These are phyloP conservation scores for Frieseomelitta varia DNA, from an alignment of 1,140 invertebrate genomes.

Conservation along the genomic window DNA sequence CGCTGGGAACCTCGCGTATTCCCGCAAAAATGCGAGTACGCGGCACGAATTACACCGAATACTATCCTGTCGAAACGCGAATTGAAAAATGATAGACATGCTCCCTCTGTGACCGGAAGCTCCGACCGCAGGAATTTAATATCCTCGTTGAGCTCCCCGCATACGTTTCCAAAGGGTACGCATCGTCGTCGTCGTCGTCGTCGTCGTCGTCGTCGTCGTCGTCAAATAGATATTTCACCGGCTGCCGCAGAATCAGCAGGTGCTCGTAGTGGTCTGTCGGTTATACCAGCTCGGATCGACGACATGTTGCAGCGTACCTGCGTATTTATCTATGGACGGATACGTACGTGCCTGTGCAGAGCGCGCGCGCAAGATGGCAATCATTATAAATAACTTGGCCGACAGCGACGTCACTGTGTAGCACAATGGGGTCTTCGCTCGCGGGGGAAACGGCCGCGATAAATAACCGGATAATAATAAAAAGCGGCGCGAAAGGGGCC, in stretches of 20 bases:
- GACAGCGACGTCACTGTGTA: slow-evolving; percentile 52
- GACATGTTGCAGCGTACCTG: not conserved
- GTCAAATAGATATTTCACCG: slow-evolving; percentile 75
- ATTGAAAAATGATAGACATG: slow-evolving; percentile 49
- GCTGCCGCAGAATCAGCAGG: slow-evolving; percentile 72
- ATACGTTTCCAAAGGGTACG: slow-evolving; percentile 22
- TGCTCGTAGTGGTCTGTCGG: slow-evolving; percentile 51
- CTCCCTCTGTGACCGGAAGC: not conserved
- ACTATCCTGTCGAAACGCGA: slow-evolving; percentile 11
- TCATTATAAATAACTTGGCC: slow-evolving; percentile 74
- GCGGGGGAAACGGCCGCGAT: slow-evolving; percentile 68
- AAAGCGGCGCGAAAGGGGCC: slow-evolving; percentile 55
- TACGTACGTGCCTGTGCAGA: not conserved
- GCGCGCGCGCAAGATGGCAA: slow-evolving; percentile 59
- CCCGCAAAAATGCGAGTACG: not conserved
- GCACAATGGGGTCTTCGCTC: slow-evolving; percentile 72
- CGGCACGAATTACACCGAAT: not conserved
- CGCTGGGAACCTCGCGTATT: not conserved
- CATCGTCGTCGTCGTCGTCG: slow-evolving; percentile 32
- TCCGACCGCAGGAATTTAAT: slow-evolving; percentile 60
- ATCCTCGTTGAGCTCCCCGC: slow-evolving; percentile 31
- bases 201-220: slow-evolving; percentile 54
- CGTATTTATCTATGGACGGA: too few species aligned
- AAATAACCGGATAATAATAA: slow-evolving; percentile 76
- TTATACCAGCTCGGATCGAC: slow-evolving; percentile 12